A percentile compares a stretch with the other conserved stretches of the same genome.
phyloP scores from a whole-genome alignment of 2,113 vertebrate species.

The Pristiophorus japonicus region DNA sequence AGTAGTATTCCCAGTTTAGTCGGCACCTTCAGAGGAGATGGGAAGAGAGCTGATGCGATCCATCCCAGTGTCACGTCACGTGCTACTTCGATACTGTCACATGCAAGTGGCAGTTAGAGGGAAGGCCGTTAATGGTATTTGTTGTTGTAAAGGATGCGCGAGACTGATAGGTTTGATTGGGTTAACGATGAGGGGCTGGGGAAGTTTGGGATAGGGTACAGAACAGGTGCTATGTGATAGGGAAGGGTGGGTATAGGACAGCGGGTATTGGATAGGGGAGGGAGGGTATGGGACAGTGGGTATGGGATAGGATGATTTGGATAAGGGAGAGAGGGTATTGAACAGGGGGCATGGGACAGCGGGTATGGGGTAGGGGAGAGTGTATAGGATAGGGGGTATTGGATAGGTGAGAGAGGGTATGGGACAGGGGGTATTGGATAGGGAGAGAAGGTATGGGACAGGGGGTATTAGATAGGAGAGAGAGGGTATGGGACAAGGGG shows the following conservation, averaged over 20 bases:
- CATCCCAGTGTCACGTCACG: not conserved
- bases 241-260: not conserved
- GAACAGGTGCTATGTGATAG: not conserved
- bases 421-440: not conserved
- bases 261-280: too few species aligned
- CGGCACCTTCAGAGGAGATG: not conserved
- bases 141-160: too few species aligned
- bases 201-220: not conserved
- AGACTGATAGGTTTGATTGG: not conserved
- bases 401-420: not conserved
- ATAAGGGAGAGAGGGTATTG: not conserved
- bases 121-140: not conserved
- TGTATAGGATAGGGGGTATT: too few species aligned
- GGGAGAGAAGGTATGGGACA: not conserved
- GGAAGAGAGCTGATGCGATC: not conserved
- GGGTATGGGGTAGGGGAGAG: not conserved
- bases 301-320: too few species aligned
- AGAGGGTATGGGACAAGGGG: not conserved
- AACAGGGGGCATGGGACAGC: not conserved
- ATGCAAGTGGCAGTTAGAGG: not conserved
- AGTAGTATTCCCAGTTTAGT: too few species aligned
- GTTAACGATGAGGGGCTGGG: not conserved
- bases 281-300: too few species aligned
- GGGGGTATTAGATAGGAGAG: not conserved
- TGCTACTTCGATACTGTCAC: not conserved